Evolutionary conservation across 2,113 vertebrate genomes (phyloP).

Genomic region (Oncorhynchus clarkii): DNA sequence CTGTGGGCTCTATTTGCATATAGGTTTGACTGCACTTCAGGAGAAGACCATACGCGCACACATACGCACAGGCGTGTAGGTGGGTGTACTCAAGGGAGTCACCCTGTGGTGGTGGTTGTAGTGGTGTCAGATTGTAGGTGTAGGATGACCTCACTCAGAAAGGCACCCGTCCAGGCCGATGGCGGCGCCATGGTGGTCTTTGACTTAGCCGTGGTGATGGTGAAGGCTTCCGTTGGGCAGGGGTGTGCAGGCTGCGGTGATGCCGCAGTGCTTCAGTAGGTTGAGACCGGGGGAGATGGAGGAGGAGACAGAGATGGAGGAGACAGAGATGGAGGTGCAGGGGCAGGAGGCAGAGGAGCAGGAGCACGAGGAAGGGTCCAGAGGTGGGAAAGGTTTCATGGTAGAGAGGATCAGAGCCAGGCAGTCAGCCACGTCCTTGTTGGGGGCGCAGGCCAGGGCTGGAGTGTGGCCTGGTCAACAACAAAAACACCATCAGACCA

Average conservation of each 20-base stretch:
- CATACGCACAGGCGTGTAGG: conserved; percentile 11
- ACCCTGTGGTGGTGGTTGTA: conserved; percentile 61
- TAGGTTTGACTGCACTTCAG: conserved; percentile 78
- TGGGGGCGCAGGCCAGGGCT: conserved; percentile 96
- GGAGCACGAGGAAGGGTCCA: conserved; percentile 81
- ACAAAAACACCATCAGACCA: neutral
- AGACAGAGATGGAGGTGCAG: conserved; percentile 62
- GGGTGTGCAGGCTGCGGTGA: conserved; percentile 80
- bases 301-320: conserved; percentile 74
- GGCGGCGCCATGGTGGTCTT: conserved; percentile 80
- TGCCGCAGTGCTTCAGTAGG: conserved; percentile 96
- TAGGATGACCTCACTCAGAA: conserved; percentile 79
- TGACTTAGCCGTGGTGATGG: conserved; percentile 85
- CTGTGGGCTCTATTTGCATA: conserved; percentile 75
- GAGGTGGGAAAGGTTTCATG: conserved; percentile 98
- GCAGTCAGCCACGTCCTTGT: conserved; percentile 98
- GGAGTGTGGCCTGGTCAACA: conserved; percentile 84
- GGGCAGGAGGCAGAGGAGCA: conserved; percentile 73
- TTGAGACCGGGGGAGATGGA: conserved; percentile 84
- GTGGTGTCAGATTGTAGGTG: conserved; percentile 56
- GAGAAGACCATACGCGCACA: conserved; percentile 66
- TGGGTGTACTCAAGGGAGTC: conserved; percentile 49
- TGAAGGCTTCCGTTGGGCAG: conserved; percentile 82
- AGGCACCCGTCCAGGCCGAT: conserved; percentile 91
- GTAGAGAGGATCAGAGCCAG: conserved; percentile 99